phyloP scores from a whole-genome alignment of 2,797 vertebrate genomes.

The Mus caroli region DNA sequence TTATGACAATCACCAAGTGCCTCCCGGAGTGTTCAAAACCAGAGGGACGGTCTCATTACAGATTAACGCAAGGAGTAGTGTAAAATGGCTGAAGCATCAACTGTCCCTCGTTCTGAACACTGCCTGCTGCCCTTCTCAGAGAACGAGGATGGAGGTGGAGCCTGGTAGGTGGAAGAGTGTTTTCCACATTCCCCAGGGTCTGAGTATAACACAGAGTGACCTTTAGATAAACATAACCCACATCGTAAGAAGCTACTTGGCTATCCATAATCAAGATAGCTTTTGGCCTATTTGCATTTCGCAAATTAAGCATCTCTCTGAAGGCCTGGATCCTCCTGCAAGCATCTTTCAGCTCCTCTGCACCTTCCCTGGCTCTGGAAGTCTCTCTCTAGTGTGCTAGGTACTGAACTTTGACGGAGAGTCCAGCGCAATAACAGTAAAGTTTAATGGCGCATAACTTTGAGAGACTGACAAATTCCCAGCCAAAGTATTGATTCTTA shows the following conservation, averaged over 20 bases:
- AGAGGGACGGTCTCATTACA: background rate
- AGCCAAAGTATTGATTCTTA: conserved; percentile 92
- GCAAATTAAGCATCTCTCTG: conserved; percentile 85
- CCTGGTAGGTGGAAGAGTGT: background rate
- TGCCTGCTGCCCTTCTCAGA: background rate
- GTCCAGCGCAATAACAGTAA: conserved; percentile 91
- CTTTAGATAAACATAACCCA: conserved; percentile 77
- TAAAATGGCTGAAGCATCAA: background rate
- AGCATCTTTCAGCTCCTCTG: conserved; percentile 79
- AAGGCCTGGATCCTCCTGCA: conserved; percentile 77
- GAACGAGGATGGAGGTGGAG: background rate
- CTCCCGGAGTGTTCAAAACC: conserved; percentile 33
- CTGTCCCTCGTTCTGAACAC: background rate
- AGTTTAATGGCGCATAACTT: conserved; percentile 92
- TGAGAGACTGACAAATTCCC: conserved; percentile 92
- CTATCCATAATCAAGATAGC: conserved; percentile 79
- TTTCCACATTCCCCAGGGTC: conserved; percentile 3
- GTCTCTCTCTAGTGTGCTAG: conserved; percentile 85
- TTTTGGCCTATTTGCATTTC: conserved; percentile 84
- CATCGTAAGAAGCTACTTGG: conserved; percentile 77
- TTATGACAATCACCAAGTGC: conserved; percentile 44
- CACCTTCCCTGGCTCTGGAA: conserved; percentile 85
- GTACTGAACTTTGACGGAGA: conserved; percentile 91
- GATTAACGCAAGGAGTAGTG: conserved; percentile 37
- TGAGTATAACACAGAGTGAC: conserved; percentile 61